Base-by-base conservation (phyloP, 2,797 vertebrate species). In the Protonibea diacanthus region DNA sequence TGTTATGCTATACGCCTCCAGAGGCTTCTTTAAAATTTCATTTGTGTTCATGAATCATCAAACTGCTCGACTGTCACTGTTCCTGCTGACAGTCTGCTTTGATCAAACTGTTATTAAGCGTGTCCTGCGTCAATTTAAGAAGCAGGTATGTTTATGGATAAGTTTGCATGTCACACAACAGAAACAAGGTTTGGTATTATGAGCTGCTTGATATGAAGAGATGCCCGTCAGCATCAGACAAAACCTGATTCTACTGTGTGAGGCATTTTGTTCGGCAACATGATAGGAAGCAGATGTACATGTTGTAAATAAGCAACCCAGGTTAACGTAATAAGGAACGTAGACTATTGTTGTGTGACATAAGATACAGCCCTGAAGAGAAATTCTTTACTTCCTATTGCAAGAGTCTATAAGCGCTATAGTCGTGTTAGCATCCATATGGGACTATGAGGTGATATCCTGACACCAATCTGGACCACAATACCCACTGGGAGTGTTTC, bases 321-420 rank as follows among this genome's bases (percentile, higher is more conserved):
- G 42, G 33, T 42, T 48, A 49, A 77, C 33, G 23, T 29, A 59
- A 71, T 60, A 18, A 63, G 65, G 56, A 52, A 33, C 49, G 10
- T 18, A 25, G 27, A 40, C 67, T 60, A 48, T 69, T 81, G 81
- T 83, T 57, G 61, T 45, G 62, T 3, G 73, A 74, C 40, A 84
- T 56, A 8, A 58, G 62, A 74, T 65, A 56, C 74, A 58, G 51
- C 67, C 71, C 42, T 14, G 33, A 59, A 64, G 59, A 70, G 48
- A 51, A 51, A 71, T 47, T 42, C 45, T 68, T 51, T 29, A 27
- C 63, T 76, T 78, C 78, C 58, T 72, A 6, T 20, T 44, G 53
- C n/a, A 42, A 9, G 47, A 38, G 49, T 64, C 65, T 17, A 52
- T 59, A 17, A 60, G 56, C 0, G 2, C 21, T 12, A 6, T 18